Evolutionary conservation across 1,140 invertebrate species (phyloP).

Genomic region (Drosophila kohkoa): DNA sequence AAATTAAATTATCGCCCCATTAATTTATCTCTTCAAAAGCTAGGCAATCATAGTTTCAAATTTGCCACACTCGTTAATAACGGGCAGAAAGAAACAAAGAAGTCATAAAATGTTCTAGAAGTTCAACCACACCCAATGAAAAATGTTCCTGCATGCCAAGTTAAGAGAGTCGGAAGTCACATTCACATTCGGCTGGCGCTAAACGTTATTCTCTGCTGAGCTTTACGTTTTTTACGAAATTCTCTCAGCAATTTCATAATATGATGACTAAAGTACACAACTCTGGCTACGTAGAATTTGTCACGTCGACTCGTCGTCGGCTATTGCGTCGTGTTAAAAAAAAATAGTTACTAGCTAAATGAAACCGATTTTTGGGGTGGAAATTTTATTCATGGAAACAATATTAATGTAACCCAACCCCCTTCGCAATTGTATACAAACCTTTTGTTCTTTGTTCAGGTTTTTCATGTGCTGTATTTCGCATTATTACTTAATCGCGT

Average conservation of each 20-base stretch:
- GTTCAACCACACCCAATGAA: slow-evolving; percentile 3
- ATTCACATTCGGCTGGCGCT: slow-evolving; percentile 10
- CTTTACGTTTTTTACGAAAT: slow-evolving; percentile 52
- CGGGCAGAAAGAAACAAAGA: background rate
- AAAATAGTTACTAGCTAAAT: slow-evolving; percentile 27
- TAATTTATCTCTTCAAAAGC: background rate
- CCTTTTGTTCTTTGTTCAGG: background rate
- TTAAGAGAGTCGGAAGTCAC: slow-evolving; percentile 23
- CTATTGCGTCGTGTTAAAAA: slow-evolving; percentile 41
- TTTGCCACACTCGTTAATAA: slow-evolving; percentile 4
- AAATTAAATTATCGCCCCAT: background rate
- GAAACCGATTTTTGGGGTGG: slow-evolving; percentile 7
- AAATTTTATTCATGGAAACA: slow-evolving; percentile 18
- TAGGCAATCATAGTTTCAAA: background rate
- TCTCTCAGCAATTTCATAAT: slow-evolving; percentile 46
- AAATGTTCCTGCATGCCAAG: slow-evolving; percentile 3
- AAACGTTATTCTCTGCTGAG: slow-evolving; percentile 31
- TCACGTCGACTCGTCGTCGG: slow-evolving; percentile 38
- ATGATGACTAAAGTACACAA: slow-evolving; percentile 37
- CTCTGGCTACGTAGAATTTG: slow-evolving; percentile 43
- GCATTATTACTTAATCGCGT: slow-evolving; percentile 4
- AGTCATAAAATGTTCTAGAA: slow-evolving; percentile 35
- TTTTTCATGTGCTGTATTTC: background rate
- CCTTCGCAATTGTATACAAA: background rate
- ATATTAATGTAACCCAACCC: background rate